phyloP scores from a whole-genome alignment of 2,113 vertebrate genomes.

The Scomber colias region DNA sequence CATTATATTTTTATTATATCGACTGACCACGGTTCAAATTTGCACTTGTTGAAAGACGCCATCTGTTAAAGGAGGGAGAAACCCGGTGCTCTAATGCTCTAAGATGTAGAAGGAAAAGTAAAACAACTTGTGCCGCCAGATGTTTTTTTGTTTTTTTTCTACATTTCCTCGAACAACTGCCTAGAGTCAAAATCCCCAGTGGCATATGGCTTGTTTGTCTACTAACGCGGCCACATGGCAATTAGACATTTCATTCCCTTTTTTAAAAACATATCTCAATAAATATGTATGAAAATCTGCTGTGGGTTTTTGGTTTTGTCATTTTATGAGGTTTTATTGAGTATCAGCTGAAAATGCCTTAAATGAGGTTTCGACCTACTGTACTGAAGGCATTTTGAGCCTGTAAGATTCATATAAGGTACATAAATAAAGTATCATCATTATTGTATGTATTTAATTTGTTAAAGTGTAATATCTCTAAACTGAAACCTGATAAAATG shows the following conservation, averaged over 20 bases:
- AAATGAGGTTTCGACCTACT: no score
- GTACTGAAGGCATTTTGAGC: no score
- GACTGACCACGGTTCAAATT: not conserved
- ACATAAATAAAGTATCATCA: no score
- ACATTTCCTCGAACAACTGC: not conserved
- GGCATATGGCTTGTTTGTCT: not conserved
- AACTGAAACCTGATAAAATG: no score
- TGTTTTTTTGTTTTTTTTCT: not conserved
- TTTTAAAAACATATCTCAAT: constrained; percentile 2
- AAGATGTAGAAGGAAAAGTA: not conserved
- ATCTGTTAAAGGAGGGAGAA: not conserved
- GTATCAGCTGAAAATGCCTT: no score
- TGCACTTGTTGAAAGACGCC: constrained; percentile 25
- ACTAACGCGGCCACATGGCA: not conserved
- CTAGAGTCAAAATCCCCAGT: not conserved
- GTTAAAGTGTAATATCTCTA: no score
- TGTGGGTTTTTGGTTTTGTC: not conserved
- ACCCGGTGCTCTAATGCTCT: not conserved
- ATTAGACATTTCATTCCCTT: constrained; percentile 8
- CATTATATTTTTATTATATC: not conserved
- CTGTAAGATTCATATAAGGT: no score
- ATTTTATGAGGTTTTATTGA: not conserved
- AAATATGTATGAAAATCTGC: constrained; percentile 23
- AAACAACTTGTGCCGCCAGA: not conserved
- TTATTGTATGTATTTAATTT: no score